Conservation (phyloP, 2,797 vertebrate genomes). For the Sebastes vulpes region DNA sequence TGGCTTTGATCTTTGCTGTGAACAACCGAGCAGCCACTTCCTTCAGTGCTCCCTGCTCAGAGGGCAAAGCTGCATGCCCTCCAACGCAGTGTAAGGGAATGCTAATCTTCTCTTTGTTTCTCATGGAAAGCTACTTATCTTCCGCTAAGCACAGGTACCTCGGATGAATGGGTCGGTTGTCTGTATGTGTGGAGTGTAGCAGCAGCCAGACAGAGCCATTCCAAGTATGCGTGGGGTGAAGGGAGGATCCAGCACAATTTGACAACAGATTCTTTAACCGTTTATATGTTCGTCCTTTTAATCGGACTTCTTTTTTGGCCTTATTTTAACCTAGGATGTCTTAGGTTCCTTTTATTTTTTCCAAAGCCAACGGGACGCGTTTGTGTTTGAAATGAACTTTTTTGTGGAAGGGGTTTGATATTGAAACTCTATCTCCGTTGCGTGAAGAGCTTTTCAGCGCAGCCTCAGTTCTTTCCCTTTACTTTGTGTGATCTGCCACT, state of each 20-base stretch:
- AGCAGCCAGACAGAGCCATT: conserved; percentile 81
- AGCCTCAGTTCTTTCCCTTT: conserved; percentile 65
- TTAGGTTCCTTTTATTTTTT: conserved; percentile 35
- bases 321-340: conserved; percentile 55
- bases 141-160: conserved; percentile 84
- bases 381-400: conserved; percentile 51
- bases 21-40: conserved; percentile 54
- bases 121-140: conserved; percentile 86
- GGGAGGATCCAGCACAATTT: conserved; percentile 80
- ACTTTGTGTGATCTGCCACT: conserved; percentile 77
- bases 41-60: conserved; percentile 61
- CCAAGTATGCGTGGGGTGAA: conserved; percentile 85
- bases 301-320: conserved; percentile 35
- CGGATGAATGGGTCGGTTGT: conserved; percentile 92
- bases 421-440: conserved; percentile 80
- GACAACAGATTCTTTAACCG: conserved; percentile 80
- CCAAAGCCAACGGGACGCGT: conserved; percentile 63
- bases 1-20: conserved; percentile 65
- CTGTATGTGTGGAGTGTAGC: conserved; percentile 83
- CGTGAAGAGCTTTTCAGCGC: conserved; percentile 70
- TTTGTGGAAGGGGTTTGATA: conserved; percentile 55
- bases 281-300: conserved; percentile 68
- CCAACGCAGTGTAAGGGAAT: conserved; percentile 80
- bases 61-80: conserved; percentile 76
- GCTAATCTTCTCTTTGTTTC: conserved; percentile 88